Evolutionary conservation across 2,113 vertebrate genomes (phyloP), one percentile per base, ranked within the genome.

Genomic region (Paedocypris sp.): DNA sequence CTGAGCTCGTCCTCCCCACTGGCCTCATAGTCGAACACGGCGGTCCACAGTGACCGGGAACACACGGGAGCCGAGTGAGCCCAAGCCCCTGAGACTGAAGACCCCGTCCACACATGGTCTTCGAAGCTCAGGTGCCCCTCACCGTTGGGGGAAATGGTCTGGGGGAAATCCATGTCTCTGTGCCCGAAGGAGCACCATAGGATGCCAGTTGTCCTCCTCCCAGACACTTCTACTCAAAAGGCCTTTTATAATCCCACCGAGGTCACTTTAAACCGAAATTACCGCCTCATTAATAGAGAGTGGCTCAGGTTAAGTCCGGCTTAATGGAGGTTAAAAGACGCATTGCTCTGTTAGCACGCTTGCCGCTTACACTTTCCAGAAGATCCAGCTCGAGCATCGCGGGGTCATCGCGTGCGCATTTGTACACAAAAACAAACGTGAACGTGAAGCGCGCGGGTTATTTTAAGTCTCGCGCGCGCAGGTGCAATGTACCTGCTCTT

Each of bases 1-100:
- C 87, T 91, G 75, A 90, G 85, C 77, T 92, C 89, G 72, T 91
- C 90, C 75, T 91, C 89, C 18, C 89, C 84, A 71, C 83, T 88
- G 4, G 88, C 89, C 67, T 91, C 91, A 58, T 90, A 90, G 77
- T 91, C 89, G 45, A 85, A 91, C 6, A 89, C 85, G 10, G 88
- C 89, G 1, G 90, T 90, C 90, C 89, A 91, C 13, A 91, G 76
- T 26, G 85, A 84, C 9, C 78, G 79, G 12, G 74, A 69, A 61
- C 80, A 86, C 65, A 78, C 79, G 64, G 75, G 86, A 48, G 87
- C 79, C 13, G 85, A 85, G 66, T 87, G 79, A 69, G 85, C 82
- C 76, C 88, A 87, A 26, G 85, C 73, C 67, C 82, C 76, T 6
- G 72, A 72, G 13, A 76, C 60, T 49, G 78, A 75, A 26, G 75